phyloP scores from a whole-genome alignment of 1,140 invertebrate species.

The Spodoptera litura region DNA sequence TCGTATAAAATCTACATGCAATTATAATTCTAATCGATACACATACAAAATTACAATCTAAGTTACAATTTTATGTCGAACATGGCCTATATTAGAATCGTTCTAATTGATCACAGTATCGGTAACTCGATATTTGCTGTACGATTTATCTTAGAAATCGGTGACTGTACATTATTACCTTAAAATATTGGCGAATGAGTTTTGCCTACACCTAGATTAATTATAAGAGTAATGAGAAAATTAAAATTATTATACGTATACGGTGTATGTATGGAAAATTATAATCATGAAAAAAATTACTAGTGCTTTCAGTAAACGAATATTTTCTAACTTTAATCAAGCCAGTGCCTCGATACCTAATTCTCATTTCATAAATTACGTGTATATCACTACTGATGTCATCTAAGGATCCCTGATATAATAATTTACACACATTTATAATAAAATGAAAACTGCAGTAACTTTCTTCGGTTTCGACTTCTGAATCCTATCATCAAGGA shows the following conservation, averaged over 20 bases:
- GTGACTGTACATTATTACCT: slow-evolving; percentile 42
- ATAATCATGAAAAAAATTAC: slow-evolving; percentile 22
- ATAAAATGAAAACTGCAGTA: slow-evolving; percentile 25
- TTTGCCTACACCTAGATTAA: slow-evolving; percentile 40
- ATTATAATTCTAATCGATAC: slow-evolving; percentile 42
- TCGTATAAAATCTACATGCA: slow-evolving; percentile 35
- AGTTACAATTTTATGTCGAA: slow-evolving; percentile 37
- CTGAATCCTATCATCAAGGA: slow-evolving; percentile 6
- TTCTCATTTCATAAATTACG: neutral
- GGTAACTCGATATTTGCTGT: slow-evolving; percentile 48
- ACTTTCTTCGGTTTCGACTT: slow-evolving; percentile 26
- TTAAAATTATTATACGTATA: slow-evolving; percentile 1
- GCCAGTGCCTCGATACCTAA: neutral
- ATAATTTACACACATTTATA: neutral
- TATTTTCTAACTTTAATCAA: neutral
- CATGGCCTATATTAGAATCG: slow-evolving; percentile 39
- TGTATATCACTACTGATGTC: neutral
- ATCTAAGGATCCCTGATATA: slow-evolving; percentile 14
- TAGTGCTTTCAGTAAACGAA: neutral
- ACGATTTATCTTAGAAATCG: slow-evolving; percentile 40
- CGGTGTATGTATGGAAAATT: slow-evolving; percentile 12
- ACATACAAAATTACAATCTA: slow-evolving; percentile 42
- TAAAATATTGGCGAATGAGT: slow-evolving; percentile 41
- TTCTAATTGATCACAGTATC: slow-evolving; percentile 51
- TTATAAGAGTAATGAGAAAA: neutral